A percentile compares a stretch with the other conserved stretches of the same genome.
Conservation (phyloP, 2,888 invertebrate genomes). For the Gasteruption jaculator region DNA sequence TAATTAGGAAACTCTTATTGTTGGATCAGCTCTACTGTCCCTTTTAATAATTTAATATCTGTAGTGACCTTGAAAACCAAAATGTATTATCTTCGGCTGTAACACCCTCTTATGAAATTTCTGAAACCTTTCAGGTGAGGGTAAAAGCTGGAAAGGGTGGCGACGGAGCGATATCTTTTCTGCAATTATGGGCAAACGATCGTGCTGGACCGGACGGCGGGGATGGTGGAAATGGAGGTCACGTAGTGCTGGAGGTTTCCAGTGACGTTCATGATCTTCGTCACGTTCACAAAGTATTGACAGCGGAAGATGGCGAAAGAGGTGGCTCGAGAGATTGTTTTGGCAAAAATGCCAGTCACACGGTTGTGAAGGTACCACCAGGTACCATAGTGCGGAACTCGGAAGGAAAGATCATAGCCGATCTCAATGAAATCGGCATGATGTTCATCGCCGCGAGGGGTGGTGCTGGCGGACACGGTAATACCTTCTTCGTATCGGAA, state of each 20-base stretch:
- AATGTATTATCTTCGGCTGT: background rate
- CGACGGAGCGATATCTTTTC: constrained; percentile 85
- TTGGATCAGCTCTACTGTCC: too few relatives aligned
- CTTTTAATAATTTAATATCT: too few relatives aligned
- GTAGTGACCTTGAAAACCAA: background rate
- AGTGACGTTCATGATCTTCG: constrained; percentile 67
- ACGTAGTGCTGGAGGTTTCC: constrained; percentile 54
- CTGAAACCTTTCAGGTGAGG: too few relatives aligned
- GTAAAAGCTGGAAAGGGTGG: constrained; percentile 86
- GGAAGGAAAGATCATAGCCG: constrained; percentile 62
- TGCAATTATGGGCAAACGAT: constrained; percentile 77
- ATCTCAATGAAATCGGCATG: constrained; percentile 62
- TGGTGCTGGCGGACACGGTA: constrained; percentile 94
- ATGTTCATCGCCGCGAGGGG: constrained; percentile 93
- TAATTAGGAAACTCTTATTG: too few relatives aligned
- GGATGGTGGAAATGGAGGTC: constrained; percentile 91
- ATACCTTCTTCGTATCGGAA: constrained; percentile 82
- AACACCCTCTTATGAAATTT: background rate
- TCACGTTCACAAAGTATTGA: constrained; percentile 59
- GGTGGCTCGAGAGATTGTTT: constrained; percentile 73
- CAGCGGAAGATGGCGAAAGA: constrained; percentile 67
- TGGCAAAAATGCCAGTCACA: constrained; percentile 76
- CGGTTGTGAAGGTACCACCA: constrained; percentile 71
- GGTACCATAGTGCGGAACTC: constrained; percentile 69
- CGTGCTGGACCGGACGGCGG: constrained; percentile 94